Evolutionary conservation across 2,113 vertebrate species (phyloP).

Genomic region (Saccopteryx leptura): DNA sequence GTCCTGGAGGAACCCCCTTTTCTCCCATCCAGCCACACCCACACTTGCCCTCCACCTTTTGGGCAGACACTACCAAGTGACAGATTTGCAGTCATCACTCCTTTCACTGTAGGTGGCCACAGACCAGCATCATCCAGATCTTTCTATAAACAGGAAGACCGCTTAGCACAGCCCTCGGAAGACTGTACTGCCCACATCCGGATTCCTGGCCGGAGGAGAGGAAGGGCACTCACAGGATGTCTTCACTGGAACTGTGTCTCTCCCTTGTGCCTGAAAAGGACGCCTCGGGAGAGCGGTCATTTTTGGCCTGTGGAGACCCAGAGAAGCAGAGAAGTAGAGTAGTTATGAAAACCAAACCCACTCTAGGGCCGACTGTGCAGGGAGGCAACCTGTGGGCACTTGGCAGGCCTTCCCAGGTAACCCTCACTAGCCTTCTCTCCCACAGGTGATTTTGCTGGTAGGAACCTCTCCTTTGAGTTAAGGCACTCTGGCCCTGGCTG

Average conservation of each 20-base stretch:
- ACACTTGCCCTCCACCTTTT: background rate
- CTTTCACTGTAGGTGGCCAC: rapidly evolving
- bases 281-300: background rate
- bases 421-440: background rate
- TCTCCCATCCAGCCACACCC: background rate
- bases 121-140: background rate
- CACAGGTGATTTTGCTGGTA: too few relatives aligned
- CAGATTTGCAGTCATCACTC: background rate
- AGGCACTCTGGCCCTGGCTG: too few relatives aligned
- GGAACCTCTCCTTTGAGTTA: background rate
- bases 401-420: too few relatives aligned
- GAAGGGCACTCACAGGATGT: background rate
- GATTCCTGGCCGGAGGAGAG: background rate
- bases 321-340: background rate
- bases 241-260: background rate
- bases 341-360: background rate
- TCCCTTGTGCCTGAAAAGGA: background rate
- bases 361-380: too few relatives aligned
- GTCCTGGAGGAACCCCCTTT: background rate
- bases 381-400: rapidly evolving
- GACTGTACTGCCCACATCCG: background rate
- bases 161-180: background rate
- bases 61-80: rapidly evolving
- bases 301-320: background rate
- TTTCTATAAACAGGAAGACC: background rate